Evolutionary conservation across 2,797 vertebrate genomes (phyloP).

Genomic region (Sebastes nivosus): DNA sequence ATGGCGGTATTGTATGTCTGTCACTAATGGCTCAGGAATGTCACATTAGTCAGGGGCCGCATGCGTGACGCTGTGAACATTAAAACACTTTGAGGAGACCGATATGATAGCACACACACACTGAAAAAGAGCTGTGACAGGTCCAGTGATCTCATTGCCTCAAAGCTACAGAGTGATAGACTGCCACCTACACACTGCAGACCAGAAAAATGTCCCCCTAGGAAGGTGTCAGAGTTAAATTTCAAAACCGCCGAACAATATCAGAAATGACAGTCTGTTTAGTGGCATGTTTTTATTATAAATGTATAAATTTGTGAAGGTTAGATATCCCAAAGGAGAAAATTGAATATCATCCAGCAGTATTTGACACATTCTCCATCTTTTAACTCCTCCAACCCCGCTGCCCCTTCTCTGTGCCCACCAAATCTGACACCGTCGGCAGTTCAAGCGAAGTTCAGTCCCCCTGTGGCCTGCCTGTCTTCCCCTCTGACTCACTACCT

Average conservation of each 20-base stretch:
- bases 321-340: constrained; percentile 6
- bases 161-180: constrained; percentile 67
- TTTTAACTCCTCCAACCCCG: constrained; percentile 26
- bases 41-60: constrained; percentile 82
- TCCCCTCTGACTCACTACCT: constrained; percentile 42
- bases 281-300: constrained; percentile 4
- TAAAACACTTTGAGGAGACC: constrained; percentile 73
- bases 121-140: constrained; percentile 63
- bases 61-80: constrained; percentile 74
- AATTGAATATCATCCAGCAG: constrained; percentile 2
- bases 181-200: constrained; percentile 67
- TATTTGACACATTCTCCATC: background rate
- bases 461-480: constrained; percentile 19
- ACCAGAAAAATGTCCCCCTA: constrained; percentile 65
- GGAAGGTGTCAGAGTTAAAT: constrained; percentile 60
- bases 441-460: constrained; percentile 47
- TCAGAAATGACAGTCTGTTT: constrained; percentile 25
- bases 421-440: constrained; percentile 43
- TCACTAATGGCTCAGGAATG: constrained; percentile 86
- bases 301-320: background rate
- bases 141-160: constrained; percentile 78
- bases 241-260: constrained; percentile 57
- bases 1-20: constrained; percentile 79
- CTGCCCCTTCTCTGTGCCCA: constrained; percentile 26
- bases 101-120: constrained; percentile 71